Evolutionary conservation across 2,888 invertebrate species (phyloP).

Genomic region (Lamellibrachia satsuma): DNA sequence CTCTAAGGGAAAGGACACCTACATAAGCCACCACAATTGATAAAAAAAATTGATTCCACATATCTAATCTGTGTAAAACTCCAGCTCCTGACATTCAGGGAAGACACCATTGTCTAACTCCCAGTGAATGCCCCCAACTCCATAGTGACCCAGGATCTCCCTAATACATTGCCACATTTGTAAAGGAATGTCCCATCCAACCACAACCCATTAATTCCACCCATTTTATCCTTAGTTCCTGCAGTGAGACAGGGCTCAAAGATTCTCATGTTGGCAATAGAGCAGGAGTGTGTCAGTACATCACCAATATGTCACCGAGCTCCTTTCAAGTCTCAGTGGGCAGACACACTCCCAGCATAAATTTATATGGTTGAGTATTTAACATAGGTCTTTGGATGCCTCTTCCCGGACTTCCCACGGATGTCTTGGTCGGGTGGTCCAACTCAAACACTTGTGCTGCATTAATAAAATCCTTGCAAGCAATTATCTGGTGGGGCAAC

Average conservation of each 20-base stretch:
- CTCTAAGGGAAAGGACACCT: too few species aligned
- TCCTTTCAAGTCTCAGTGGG: neutral
- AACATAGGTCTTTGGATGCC: constrained; percentile 17
- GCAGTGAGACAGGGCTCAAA: neutral
- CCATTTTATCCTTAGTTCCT: neutral
- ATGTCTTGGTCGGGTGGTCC: neutral
- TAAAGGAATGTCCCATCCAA: neutral
- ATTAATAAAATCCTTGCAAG: neutral
- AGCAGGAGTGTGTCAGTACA: neutral
- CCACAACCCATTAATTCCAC: constrained; percentile 7
- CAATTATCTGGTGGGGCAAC: neutral
- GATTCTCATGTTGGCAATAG: neutral
- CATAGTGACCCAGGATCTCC: neutral
- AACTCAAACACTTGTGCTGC: neutral
- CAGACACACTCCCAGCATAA: neutral
- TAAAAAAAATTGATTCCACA: neutral
- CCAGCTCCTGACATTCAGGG: neutral
- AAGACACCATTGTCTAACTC: neutral
- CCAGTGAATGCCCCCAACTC: neutral
- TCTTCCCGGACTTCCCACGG: neutral
- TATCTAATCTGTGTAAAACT: neutral
- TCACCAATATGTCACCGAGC: neutral
- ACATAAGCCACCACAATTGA: too few species aligned
- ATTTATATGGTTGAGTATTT: constrained; percentile 6
- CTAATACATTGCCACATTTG: neutral